These are phyloP conservation scores for Caranx ignobilis DNA, from an alignment of 2,113 vertebrate species.

Conservation along the genomic window DNA sequence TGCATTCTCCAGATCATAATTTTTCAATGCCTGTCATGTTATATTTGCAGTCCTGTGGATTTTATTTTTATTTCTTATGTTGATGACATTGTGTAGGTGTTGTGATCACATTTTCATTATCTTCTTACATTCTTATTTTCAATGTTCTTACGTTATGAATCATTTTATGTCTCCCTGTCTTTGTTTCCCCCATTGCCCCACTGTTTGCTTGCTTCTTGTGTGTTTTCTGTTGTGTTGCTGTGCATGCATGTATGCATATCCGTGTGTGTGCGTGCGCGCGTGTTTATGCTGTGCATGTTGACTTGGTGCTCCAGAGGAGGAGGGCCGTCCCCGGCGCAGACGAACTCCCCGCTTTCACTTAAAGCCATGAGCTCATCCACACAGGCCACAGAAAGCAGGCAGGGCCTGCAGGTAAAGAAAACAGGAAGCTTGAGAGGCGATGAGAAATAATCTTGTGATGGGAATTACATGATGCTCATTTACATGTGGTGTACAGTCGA, in stretches of 20 bases:
- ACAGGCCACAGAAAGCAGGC: constrained; percentile 79
- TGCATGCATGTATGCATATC: constrained; percentile 45
- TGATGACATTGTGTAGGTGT: constrained; percentile 38
- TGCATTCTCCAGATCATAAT: constrained; percentile 23
- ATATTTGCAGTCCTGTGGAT: background rate
- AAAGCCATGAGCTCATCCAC: constrained; percentile 83
- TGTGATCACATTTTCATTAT: constrained; percentile 47
- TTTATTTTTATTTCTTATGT: constrained; percentile 32
- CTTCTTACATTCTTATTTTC: constrained; percentile 1
- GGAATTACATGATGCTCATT: constrained; percentile 6
- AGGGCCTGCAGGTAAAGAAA: constrained; percentile 79
- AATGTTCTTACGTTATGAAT: constrained; percentile 52
- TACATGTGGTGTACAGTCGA: background rate
- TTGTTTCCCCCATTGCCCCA: constrained; percentile 45
- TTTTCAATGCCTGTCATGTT: constrained; percentile 15
- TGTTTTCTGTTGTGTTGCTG: constrained; percentile 52
- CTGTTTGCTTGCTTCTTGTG: constrained; percentile 50
- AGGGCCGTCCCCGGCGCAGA: constrained; percentile 83
- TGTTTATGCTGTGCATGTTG: constrained; percentile 57
- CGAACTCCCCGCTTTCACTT: constrained; percentile 85
- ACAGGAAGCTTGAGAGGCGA: background rate
- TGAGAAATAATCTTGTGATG: background rate
- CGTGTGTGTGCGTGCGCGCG: constrained; percentile 24
- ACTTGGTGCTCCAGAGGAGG: constrained; percentile 75
- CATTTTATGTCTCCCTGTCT: constrained; percentile 62